Conservation (phyloP, 2,888 invertebrate species). For the Cephus rjabovi region DNA sequence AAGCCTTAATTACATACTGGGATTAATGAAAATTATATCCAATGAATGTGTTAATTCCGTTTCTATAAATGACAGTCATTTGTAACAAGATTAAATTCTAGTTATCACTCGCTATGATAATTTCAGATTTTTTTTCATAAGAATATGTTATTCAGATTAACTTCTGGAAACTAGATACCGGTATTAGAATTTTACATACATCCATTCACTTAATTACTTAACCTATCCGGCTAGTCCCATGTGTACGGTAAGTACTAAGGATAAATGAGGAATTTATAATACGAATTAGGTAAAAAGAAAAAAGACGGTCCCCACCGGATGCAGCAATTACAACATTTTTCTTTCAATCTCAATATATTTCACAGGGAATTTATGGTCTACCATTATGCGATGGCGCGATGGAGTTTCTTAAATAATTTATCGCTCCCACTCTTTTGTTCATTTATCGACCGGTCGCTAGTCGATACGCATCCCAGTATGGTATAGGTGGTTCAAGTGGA, state of each 20-base stretch:
- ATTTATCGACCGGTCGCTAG: constrained; percentile 31
- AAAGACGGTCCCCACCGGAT: constrained; percentile 22
- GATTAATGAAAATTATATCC: background rate
- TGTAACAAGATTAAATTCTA: background rate
- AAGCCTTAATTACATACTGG: background rate
- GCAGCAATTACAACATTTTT: constrained; percentile 44
- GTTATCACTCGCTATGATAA: background rate
- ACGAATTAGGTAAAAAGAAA: constrained; percentile 40
- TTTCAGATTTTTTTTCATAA: background rate
- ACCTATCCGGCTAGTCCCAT: background rate
- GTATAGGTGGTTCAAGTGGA: background rate
- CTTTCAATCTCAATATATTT: constrained; percentile 43
- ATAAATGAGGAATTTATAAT: constrained; percentile 1
- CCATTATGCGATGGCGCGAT: constrained; percentile 58
- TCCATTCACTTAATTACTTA: background rate
- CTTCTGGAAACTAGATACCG: background rate
- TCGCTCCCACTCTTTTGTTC: constrained; percentile 54
- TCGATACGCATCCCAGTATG: background rate
- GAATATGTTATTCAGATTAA: background rate
- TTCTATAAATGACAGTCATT: background rate
- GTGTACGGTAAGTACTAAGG: background rate
- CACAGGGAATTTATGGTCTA: constrained; percentile 52
- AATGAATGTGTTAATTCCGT: too few relatives aligned
- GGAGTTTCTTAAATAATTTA: constrained; percentile 63
- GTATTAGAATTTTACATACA: background rate